These are phyloP conservation scores for Clytia hemisphaerica DNA, from an alignment of 30 jellyfish, hydroid and myxozoan genomes.

Conservation along the genomic window DNA sequence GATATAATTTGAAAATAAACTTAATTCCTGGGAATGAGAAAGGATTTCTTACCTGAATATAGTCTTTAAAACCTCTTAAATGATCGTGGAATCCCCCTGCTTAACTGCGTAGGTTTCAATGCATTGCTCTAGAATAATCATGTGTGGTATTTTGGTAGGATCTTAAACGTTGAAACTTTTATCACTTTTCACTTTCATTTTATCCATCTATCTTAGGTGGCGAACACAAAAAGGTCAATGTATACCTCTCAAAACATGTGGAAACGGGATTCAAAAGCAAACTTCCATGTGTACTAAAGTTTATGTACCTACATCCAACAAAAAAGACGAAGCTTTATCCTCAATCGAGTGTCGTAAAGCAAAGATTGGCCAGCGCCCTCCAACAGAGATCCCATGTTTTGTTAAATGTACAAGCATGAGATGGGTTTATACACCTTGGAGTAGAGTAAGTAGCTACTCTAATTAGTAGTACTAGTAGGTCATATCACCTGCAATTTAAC, in stretches of 20 bases:
- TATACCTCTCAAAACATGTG: conserved; percentile 59
- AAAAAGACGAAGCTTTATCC: conserved; percentile 25
- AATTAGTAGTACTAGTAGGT: neutral
- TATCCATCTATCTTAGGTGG: too few relatives aligned
- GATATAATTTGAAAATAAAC: too few relatives aligned
- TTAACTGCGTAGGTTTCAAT: too few relatives aligned
- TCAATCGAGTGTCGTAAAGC: conserved; percentile 45
- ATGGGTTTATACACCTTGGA: conserved; percentile 86
- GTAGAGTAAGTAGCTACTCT: conserved; percentile 41
- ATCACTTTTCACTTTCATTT: too few relatives aligned
- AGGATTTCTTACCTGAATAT: too few relatives aligned
- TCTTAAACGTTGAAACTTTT: too few relatives aligned
- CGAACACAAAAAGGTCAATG: conserved; percentile 51
- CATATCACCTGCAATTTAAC: neutral
- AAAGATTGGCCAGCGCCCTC: conserved; percentile 44
- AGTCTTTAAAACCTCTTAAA: too few relatives aligned
- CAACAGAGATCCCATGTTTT: conserved; percentile 47
- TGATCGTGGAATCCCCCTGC: too few relatives aligned
- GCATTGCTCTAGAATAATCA: too few relatives aligned
- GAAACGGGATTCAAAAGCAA: conserved; percentile 61
- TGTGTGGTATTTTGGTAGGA: too few relatives aligned
- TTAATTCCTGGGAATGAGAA: too few relatives aligned
- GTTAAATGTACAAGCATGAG: conserved; percentile 62
- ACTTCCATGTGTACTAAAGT: conserved; percentile 54
- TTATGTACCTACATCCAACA: conserved; percentile 37